A percentile compares a stretch with the other conserved stretches of the same genome.
phyloP scores from a whole-genome alignment of 2,888 invertebrate genomes.

The Odontocerum albicorne region DNA sequence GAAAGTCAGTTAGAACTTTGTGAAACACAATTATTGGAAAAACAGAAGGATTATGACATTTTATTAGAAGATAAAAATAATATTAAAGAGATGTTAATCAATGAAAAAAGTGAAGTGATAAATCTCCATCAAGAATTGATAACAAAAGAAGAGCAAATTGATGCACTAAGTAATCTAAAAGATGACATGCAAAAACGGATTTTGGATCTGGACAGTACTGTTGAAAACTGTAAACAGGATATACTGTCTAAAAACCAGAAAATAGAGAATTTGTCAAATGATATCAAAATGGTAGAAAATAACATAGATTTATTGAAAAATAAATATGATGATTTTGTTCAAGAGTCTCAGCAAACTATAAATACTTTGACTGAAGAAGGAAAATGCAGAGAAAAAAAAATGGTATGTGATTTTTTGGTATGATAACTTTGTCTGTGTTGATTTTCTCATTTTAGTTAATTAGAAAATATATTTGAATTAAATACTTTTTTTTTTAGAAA shows the following conservation, averaged over 20 bases:
- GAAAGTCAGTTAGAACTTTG: no score
- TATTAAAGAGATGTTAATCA: background rate
- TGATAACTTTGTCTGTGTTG: no score
- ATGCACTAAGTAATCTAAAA: background rate
- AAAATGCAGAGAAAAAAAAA: no score
- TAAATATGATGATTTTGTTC: background rate
- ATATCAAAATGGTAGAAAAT: no score
- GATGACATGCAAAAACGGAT: background rate
- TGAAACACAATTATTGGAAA: no score
- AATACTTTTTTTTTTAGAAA: no score
- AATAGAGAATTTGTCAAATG: background rate
- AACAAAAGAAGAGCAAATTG: background rate
- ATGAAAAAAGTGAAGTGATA: background rate
- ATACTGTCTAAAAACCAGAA: background rate
- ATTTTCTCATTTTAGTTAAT: no score
- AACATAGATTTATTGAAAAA: background rate
- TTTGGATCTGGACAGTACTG: background rate
- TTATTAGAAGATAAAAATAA: slow-evolving; percentile 1
- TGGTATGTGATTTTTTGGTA: no score
- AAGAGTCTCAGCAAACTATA: background rate
- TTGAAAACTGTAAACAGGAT: background rate
- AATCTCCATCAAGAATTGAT: background rate
- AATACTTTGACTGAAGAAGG: no score
- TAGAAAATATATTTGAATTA: no score
- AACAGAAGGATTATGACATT: background rate